A percentile compares a stretch with the other conserved stretches of the same genome.
Evolutionary conservation across 2,113 vertebrate genomes (phyloP).

Genomic region (Nesoenas mayeri): DNA sequence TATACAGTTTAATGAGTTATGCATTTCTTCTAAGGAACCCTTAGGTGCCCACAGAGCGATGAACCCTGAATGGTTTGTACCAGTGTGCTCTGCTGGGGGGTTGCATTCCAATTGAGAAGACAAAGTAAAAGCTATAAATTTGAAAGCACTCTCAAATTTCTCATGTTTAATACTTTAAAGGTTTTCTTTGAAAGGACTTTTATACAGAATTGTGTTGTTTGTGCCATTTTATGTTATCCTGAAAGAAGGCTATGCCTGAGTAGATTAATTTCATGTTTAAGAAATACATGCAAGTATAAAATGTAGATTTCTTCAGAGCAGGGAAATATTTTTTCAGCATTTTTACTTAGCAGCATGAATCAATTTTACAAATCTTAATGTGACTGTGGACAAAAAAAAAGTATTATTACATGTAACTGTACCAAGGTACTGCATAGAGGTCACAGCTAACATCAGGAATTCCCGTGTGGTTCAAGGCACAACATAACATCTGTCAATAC

Average conservation of each 20-base stretch:
- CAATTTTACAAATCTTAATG: not conserved
- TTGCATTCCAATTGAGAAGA: conserved; percentile 20
- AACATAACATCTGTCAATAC: not conserved
- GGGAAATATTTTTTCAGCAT: not conserved
- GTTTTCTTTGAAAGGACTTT: not conserved
- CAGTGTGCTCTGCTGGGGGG: not conserved
- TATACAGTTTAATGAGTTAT: conserved; percentile 37
- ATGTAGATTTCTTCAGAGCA: not conserved
- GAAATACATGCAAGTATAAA: not conserved
- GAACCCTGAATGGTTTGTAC: conserved; percentile 36
- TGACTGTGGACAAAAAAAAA: not conserved
- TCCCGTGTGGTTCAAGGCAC: not conserved
- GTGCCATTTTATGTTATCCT: conserved; percentile 4
- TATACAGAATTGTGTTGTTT: not conserved
- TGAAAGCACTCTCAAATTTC: conserved; percentile 1
- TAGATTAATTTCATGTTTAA: not conserved
- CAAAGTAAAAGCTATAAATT: conserved; percentile 29
- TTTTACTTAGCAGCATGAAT: not conserved
- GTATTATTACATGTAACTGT: not conserved
- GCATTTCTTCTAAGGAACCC: conserved; percentile 13
- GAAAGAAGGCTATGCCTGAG: not conserved
- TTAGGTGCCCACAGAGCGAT: conserved; percentile 19
- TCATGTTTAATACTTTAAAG: not conserved
- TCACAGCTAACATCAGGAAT: not conserved
- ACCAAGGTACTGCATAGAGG: not conserved